Evolutionary conservation across 2,888 invertebrate genomes (phyloP).

Genomic region (Gibbula magus): DNA sequence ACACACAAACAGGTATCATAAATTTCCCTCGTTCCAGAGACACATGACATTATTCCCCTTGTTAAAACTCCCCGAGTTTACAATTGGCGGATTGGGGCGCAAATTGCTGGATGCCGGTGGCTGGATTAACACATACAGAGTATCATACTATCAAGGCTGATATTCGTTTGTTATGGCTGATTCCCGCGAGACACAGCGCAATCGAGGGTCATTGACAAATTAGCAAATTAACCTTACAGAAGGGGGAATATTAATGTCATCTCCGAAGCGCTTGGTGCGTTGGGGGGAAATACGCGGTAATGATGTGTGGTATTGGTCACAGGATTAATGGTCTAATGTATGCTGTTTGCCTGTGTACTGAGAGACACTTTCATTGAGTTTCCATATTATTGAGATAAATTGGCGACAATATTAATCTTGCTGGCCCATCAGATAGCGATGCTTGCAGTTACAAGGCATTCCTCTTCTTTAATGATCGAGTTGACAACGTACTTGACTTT

Average conservation of each 20-base stretch:
- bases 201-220: constrained; percentile 23
- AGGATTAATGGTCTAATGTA: constrained; percentile 10
- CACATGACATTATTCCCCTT: constrained; percentile 22
- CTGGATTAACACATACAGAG: constrained; percentile 15
- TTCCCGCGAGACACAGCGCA: background rate
- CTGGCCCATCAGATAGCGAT: background rate
- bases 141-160: background rate
- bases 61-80: constrained; percentile 15
- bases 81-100: background rate
- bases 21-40: constrained; percentile 16
- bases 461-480: too few species aligned
- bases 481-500: too few species aligned
- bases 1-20: constrained; percentile 18
- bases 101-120: background rate
- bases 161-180: constrained; percentile 14
- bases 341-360: background rate
- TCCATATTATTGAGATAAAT: constrained; percentile 15
- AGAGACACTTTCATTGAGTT: background rate
- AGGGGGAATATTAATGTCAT: constrained; percentile 14
- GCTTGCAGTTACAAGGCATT: too few species aligned
- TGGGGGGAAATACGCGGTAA: background rate
- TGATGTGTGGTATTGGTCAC: constrained; percentile 17
- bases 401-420: constrained; percentile 9
- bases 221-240: constrained; percentile 18
- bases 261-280: background rate